A percentile compares a stretch with the other conserved stretches of the same genome.
These are phyloP conservation scores for Hemicrepidius hirtus DNA, from an alignment of 2,888 invertebrate species.

Conservation along the genomic window DNA sequence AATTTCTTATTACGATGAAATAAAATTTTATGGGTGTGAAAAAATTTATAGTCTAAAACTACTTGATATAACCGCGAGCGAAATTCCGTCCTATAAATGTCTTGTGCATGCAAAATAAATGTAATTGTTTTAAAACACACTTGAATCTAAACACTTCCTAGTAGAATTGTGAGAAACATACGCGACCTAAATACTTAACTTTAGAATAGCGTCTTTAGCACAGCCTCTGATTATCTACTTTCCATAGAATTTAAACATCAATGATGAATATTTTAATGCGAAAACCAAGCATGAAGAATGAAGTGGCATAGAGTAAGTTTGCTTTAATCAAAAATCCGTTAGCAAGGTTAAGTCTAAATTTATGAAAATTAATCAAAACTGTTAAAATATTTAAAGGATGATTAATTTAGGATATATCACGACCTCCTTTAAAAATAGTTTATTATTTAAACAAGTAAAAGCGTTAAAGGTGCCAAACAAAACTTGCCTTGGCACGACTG, in stretches of 20 bases:
- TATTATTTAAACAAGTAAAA: conserved; percentile 46
- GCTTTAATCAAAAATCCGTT: conserved; percentile 9
- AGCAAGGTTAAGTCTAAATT: neutral
- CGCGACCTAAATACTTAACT: conserved; percentile 18
- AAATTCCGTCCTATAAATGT: too few relatives aligned
- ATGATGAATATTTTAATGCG: conserved; percentile 2
- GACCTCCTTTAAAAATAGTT: conserved; percentile 40
- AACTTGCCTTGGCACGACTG: conserved; percentile 22
- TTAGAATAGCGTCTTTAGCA: neutral
- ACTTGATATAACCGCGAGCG: too few relatives aligned
- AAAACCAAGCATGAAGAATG: neutral
- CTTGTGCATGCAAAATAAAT: too few relatives aligned
- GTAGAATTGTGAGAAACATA: conserved; percentile 15
- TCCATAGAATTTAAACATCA: conserved; percentile 4
- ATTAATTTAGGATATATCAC: conserved; percentile 27
- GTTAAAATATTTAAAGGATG: neutral
- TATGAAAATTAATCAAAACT: neutral
- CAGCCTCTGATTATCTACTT: neutral
- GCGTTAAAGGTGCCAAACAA: conserved; percentile 20
- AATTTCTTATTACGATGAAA: too few relatives aligned
- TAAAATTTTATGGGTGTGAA: too few relatives aligned
- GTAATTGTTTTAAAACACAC: neutral
- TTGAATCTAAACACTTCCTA: neutral
- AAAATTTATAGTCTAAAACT: too few relatives aligned
- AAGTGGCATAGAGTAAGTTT: neutral